Base-by-base conservation (phyloP, 2,113 vertebrate genomes). In the Serinus canaria region DNA sequence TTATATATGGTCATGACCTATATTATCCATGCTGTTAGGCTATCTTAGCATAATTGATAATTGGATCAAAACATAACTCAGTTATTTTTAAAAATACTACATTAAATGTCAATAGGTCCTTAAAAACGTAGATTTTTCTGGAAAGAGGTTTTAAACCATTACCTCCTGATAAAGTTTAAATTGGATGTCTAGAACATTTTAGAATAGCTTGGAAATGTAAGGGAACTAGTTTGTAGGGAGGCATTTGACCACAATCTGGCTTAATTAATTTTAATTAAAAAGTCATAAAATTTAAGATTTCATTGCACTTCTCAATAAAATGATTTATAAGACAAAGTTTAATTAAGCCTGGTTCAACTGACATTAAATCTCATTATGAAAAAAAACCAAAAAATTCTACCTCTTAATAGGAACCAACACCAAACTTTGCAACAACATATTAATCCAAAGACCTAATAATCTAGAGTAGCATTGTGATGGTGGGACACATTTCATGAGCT, bases 301-400 rank as follows among this genome's bases (percentile, higher is more conserved):
- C 43, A 89, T 58, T 84, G 39, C 43, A 58, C 3, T 73, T 91
- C n/a, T 87, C 77, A 82, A 10, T 22, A 62, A 93, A 93, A 93
- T 88, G 4, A 85, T 94, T 94, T 88, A 78, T 90, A 91, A 90
- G 43, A 30, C 25, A 46, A 91, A 92, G 33, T 83, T 94, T 85
- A 91, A 93, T 86, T 91, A 89, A 58, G 47, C 25, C 31, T 81
- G n/a, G 41, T 86, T 87, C 89, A 90, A 89, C 15, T 50, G 60
- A 56, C 30, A 83, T 63, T 80, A 90, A 90, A 92, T 66, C 35
- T 13, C 23, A 78, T 75, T 58, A 74, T 39, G 50, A 87, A 87
- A 87, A 94, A 84, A 94, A 39, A 66, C 82, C 25, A 81, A 10
- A 30, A 16, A 89, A 49, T 25, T 83, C n/a, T 49, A 50, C 30